Conservation (phyloP, 2,797 vertebrate genomes). For the Neoniphon sammara region DNA sequence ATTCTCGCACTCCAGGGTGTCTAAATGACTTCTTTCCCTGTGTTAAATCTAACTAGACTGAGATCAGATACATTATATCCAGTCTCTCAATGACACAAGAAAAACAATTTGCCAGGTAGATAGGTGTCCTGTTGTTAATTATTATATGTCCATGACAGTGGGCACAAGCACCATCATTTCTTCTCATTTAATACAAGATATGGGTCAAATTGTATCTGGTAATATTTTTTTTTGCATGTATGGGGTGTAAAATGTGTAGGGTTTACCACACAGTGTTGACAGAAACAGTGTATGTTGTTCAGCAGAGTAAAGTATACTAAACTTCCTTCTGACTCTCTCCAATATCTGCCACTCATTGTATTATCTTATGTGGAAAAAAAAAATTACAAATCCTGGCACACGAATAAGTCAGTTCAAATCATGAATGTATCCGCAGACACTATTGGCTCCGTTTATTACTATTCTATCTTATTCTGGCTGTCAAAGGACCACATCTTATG, state of each 20-base stretch:
- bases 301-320: not conserved
- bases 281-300: not conserved
- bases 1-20: no score
- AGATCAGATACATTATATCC: no score
- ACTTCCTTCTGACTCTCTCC: not conserved
- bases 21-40: no score
- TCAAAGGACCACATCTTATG: not conserved
- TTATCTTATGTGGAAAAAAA: no score
- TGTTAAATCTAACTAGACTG: no score
- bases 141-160: no score
- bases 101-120: no score
- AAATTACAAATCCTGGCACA: constrained; percentile 5
- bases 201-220: not conserved
- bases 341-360: not conserved
- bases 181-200: not conserved
- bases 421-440: constrained; percentile 2
- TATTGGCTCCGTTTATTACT: constrained; percentile 19
- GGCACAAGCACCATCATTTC: not conserved
- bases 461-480: constrained; percentile 6
- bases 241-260: constrained; percentile 3
- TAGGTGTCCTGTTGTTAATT: no score
- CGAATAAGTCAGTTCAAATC: constrained; percentile 7
- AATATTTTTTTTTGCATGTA: not conserved
- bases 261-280: no score
- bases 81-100: no score